Conservation (phyloP, 2,113 vertebrate genomes). For the Mirounga angustirostris region DNA sequence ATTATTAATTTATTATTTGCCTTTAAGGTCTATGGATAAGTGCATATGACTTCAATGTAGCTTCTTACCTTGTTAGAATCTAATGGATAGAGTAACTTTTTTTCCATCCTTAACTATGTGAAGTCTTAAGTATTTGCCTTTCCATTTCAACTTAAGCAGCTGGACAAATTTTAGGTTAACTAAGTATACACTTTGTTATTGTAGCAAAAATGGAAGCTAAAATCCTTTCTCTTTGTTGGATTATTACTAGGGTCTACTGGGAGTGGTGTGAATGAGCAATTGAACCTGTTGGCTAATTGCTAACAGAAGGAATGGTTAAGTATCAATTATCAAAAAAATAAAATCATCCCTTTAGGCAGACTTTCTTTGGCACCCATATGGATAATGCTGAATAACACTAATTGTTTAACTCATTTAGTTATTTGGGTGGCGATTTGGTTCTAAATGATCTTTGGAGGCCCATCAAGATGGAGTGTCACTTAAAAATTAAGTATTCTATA, state of each 20-base stretch:
- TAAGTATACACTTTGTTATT: not conserved
- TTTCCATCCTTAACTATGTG: not conserved
- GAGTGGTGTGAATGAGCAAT: not conserved
- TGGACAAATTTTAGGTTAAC: slow-evolving; percentile 11
- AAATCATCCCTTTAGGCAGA: slow-evolving; percentile 21
- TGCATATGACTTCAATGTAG: not conserved
- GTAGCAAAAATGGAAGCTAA: not conserved
- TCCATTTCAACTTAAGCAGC: not conserved
- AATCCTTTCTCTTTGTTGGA: not conserved
- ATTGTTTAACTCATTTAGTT: slow-evolving; percentile 46
- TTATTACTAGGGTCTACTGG: not conserved
- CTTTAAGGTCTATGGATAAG: not conserved
- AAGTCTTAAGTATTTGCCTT: not conserved
- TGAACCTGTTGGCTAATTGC: slow-evolving; percentile 43
- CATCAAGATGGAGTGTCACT: not conserved
- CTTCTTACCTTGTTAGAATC: not conserved
- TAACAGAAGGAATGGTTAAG: slow-evolving; percentile 30
- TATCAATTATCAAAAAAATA: slow-evolving; percentile 36
- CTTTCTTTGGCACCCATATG: slow-evolving; percentile 43
- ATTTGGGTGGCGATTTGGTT: slow-evolving; percentile 15
- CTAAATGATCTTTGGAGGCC: slow-evolving; percentile 44
- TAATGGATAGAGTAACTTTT: not conserved
- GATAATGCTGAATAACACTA: slow-evolving; percentile 27
- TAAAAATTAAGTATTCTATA: slow-evolving; percentile 56
- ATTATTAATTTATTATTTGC: not conserved